Evolutionary conservation across 2,797 vertebrate species (phyloP).

Genomic region (Arnoldichthys spilopterus): DNA sequence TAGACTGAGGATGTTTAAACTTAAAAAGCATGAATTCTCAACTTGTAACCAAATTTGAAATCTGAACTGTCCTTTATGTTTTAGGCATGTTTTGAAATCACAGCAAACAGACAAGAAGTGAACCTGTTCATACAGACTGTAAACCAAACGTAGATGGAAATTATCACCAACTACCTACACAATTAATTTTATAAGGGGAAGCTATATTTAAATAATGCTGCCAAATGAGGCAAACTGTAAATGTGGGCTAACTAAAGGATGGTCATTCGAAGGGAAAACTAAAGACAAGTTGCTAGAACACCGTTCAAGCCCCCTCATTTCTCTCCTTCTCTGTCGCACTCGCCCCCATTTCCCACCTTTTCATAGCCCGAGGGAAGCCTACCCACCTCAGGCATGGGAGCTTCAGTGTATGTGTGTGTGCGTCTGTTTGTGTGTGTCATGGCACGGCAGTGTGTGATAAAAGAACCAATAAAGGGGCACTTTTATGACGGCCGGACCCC

Average conservation of each 20-base stretch:
- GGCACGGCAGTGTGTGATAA: slow-evolving; percentile 73
- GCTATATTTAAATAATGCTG: background rate
- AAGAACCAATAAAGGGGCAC: slow-evolving; percentile 78
- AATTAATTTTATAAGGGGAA: background rate
- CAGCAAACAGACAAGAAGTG: no score
- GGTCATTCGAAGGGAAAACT: slow-evolving; percentile 3
- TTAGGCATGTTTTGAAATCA: no score
- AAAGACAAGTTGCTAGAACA: slow-evolving; percentile 16
- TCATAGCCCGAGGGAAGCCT: slow-evolving; percentile 27
- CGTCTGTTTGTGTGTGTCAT: slow-evolving; percentile 56
- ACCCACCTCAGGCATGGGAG: slow-evolving; percentile 42
- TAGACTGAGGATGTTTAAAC: background rate
- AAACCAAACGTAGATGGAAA: no score
- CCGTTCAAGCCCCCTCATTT: background rate
- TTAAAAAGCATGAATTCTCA: background rate
- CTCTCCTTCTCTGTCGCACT: background rate
- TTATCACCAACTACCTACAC: background rate
- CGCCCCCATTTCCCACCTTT: slow-evolving; percentile 16
- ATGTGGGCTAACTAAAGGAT: background rate
- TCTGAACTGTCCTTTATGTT: no score
- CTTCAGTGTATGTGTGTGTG: slow-evolving; percentile 52
- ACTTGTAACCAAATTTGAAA: background rate
- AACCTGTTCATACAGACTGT: no score
- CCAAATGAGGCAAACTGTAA: background rate
- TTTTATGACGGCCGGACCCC: slow-evolving; percentile 70